These are phyloP conservation scores for Hyalella azteca DNA, from an alignment of 2,888 invertebrate genomes.

Conservation along the genomic window DNA sequence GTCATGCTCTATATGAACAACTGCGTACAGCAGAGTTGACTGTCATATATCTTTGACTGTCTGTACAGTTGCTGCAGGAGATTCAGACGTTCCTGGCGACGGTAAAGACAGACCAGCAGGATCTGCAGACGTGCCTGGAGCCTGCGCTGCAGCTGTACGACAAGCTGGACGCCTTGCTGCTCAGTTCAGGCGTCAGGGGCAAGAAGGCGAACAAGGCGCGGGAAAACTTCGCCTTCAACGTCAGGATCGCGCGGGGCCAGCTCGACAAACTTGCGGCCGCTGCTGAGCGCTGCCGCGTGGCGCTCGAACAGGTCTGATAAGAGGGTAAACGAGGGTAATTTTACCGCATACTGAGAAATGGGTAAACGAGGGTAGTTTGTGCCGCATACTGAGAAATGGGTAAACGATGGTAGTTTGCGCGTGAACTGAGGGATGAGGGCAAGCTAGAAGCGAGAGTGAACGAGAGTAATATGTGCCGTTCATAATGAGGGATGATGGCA, in stretches of 20 bases:
- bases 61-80: constrained; percentile 49
- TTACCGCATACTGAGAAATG: no score
- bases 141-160: constrained; percentile 59
- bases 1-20: no score
- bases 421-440: no score
- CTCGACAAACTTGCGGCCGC: constrained; percentile 66
- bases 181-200: constrained; percentile 64
- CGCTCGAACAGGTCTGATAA: constrained; percentile 68
- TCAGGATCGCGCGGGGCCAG: constrained; percentile 67
- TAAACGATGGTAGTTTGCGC: no score
- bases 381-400: no score
- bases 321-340: no score
- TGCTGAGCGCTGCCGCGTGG: constrained; percentile 66
- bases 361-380: no score
- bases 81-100: constrained; percentile 50
- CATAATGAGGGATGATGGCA: no score
- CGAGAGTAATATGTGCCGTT: no score
- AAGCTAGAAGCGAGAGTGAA: no score
- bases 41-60: no score
- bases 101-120: constrained; percentile 36
- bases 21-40: no score
- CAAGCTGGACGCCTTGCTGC: constrained; percentile 59
- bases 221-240: constrained; percentile 69
- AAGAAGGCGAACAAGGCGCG: constrained; percentile 65
- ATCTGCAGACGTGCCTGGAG: constrained; percentile 54